Percentiles rank a stretch among this genome's conserved stretches.
These are phyloP conservation scores for Bambusicola thoracicus DNA, from an alignment of 2,113 vertebrate species.

Conservation along the genomic window DNA sequence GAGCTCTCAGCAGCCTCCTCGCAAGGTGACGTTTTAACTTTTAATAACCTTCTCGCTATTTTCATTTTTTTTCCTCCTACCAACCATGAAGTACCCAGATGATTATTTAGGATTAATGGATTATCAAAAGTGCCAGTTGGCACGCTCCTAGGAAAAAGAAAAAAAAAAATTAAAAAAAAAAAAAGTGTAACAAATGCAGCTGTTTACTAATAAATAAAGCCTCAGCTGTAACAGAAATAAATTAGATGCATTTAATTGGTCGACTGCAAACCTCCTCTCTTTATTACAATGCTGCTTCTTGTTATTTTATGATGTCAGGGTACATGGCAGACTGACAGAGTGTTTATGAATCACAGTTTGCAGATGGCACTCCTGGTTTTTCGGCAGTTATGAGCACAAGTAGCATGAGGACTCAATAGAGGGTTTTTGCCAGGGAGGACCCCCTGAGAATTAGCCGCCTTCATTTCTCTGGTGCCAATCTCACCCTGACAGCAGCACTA, in stretches of 20 bases:
- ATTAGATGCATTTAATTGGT: constrained; percentile 88
- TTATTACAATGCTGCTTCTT: constrained; percentile 85
- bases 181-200: constrained; percentile 83
- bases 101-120: constrained; percentile 85
- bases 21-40: constrained; percentile 67
- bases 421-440: constrained; percentile 82
- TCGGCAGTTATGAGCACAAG: constrained; percentile 82
- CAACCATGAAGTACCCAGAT: constrained; percentile 74
- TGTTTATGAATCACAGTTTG: constrained; percentile 90
- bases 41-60: constrained; percentile 56
- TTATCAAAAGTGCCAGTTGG: constrained; percentile 83
- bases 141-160: constrained; percentile 71
- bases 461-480: constrained; percentile 81
- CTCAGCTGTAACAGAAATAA: constrained; percentile 89
- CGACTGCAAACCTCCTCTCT: constrained; percentile 81
- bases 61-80: neutral
- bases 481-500: constrained; percentile 77
- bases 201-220: constrained; percentile 90
- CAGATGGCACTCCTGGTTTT: constrained; percentile 86
- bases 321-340: constrained; percentile 86
- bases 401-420: constrained; percentile 80
- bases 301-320: constrained; percentile 87
- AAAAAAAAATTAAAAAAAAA: rapidly evolving
- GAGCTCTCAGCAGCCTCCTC: constrained; percentile 43
- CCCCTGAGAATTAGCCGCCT: constrained; percentile 84